phyloP scores from a whole-genome alignment of 2,113 vertebrate genomes.

The Phylloscopus whistleri region DNA sequence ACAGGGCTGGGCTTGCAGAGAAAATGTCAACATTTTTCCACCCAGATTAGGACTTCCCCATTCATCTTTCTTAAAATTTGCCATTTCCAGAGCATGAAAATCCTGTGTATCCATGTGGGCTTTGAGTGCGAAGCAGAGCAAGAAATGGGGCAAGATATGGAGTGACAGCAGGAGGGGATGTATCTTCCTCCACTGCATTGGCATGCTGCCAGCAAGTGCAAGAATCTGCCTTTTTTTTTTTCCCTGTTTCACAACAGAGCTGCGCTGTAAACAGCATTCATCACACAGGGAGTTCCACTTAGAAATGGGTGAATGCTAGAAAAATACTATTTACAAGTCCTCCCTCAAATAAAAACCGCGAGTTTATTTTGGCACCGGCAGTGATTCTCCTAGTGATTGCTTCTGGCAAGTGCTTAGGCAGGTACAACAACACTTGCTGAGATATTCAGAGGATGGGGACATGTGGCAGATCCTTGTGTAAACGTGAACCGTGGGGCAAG shows the following conservation, averaged over 20 bases:
- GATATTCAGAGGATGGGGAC: neutral
- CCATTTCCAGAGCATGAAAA: neutral
- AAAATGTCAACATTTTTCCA: neutral
- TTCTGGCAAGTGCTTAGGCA: neutral
- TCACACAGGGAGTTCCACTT: conserved; percentile 44
- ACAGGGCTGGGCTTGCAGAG: neutral
- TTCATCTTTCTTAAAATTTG: neutral
- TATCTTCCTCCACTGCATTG: neutral
- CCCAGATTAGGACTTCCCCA: neutral
- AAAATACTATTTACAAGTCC: conserved; percentile 48
- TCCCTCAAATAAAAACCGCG: conserved; percentile 46
- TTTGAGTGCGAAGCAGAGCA: neutral
- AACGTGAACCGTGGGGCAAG: neutral
- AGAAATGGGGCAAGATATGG: neutral
- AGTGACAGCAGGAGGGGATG: conserved; percentile 24
- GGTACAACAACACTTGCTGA: conserved; percentile 23
- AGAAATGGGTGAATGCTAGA: conserved; percentile 21
- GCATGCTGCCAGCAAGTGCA: neutral
- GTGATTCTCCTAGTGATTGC: neutral
- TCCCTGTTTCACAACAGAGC: conserved; percentile 21
- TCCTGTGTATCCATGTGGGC: neutral
- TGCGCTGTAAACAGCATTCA: conserved; percentile 41
- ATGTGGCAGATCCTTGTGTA: neutral
- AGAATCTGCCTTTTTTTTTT: conserved; percentile 11
- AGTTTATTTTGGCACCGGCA: conserved; percentile 41